Evolutionary conservation across 2,888 invertebrate species (phyloP), one percentile per base, ranked within the genome.

Genomic region (Mayetiola destructor): DNA sequence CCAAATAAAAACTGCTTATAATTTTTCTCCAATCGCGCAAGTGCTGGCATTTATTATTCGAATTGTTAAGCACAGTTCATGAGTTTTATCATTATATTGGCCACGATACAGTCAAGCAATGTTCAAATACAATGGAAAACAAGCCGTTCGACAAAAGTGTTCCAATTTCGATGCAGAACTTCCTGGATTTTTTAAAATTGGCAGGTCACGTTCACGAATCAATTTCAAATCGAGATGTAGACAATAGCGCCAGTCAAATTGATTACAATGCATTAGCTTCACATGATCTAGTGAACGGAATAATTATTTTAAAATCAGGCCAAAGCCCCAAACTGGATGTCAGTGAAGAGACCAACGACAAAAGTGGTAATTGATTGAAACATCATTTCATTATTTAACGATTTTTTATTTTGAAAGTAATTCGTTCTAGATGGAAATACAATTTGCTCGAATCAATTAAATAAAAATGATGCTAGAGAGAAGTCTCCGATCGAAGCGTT

Each of bases 171-270:
- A 68, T 70, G 61, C 68, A 69, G 60, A 68, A 72, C 42, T 73
- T 73, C 65, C 63, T 73, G 29, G 68, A 72, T 58, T 72, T 73
- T 64, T 61, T 73, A 40, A 72, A 73, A 66, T 67, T 70, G 59
- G 68, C 71, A 30, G 72, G 71, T 64, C 71, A 69, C 61, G 68
- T 73, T 10, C 69, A 72, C 63, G 71, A 73, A 61, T 68, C 70
- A 63, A 70, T 71, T 52, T n/a, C 18, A 16, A 14, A n/a, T 3
- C 52, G 27, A 16, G 23, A 55, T 55, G n/a, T 12, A 21, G 21
- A 14, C 37, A 16, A 56, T 36, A 21, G n/a, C 9, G 2, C 3
- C n/a, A n/a, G n/a, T n/a, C n/a, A n/a, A n/a, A n/a, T 67, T 55
- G 62, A 70, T 61, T 71, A 70, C 30, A 62, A 69, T 62, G 56